phyloP scores from a whole-genome alignment of 2,113 vertebrate species.

The Morone chrysops region DNA sequence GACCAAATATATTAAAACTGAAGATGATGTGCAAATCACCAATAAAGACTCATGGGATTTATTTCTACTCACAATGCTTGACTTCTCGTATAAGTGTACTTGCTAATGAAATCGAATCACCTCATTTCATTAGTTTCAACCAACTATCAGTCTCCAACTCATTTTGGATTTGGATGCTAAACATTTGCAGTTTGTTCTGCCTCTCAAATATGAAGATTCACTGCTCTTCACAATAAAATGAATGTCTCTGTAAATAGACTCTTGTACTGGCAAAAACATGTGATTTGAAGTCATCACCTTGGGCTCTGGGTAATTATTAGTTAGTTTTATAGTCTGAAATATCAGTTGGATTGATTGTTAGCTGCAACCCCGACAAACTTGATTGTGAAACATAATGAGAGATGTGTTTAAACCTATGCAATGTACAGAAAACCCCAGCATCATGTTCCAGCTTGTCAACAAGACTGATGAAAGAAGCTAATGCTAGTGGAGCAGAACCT shows the following conservation, averaged over 20 bases:
- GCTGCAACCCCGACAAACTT: neutral
- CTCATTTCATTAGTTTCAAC: neutral
- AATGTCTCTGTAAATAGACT: neutral
- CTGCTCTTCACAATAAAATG: neutral
- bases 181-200: neutral
- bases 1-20: neutral
- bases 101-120: neutral
- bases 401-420: neutral
- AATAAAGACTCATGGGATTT: neutral
- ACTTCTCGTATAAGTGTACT: neutral
- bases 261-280: neutral
- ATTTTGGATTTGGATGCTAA: neutral
- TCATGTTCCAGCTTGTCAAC: constrained; percentile 16
- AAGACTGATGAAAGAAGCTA: neutral
- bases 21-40: neutral
- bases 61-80: neutral
- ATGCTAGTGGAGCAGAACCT: constrained; percentile 13
- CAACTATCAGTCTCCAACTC: neutral
- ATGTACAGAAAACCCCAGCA: constrained; percentile 8
- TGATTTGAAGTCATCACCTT: neutral
- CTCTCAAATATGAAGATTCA: neutral
- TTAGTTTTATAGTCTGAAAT: neutral
- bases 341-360: neutral
- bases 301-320: neutral
- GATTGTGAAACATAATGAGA: too few relatives aligned